Evolutionary conservation across 2,113 vertebrate species (phyloP).

Genomic region (Callopanchax toddi): DNA sequence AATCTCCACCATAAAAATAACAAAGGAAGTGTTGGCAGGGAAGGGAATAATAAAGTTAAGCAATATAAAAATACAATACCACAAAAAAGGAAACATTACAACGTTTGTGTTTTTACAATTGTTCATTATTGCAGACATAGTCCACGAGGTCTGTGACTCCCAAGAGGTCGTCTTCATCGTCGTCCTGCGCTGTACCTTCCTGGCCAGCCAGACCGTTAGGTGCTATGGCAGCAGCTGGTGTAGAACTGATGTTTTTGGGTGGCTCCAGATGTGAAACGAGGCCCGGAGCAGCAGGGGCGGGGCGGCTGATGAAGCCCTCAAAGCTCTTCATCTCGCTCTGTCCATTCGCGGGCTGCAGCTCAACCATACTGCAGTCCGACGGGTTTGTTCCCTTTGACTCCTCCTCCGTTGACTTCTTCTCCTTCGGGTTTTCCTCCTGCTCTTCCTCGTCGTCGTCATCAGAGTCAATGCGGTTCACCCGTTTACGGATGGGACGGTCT

Average conservation of each 20-base stretch:
- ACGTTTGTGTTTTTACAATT: slow-evolving; percentile 85
- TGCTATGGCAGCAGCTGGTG: slow-evolving; percentile 65
- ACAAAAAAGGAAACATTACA: slow-evolving; percentile 60
- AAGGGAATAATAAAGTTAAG: slow-evolving; percentile 68
- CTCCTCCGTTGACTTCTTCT: slow-evolving; percentile 79
- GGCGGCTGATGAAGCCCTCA: slow-evolving; percentile 64
- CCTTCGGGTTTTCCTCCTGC: slow-evolving; percentile 70
- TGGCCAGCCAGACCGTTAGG: slow-evolving; percentile 85
- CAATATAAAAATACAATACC: slow-evolving; percentile 79
- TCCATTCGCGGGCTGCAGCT: slow-evolving; percentile 89
- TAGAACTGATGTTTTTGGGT: slow-evolving; percentile 84
- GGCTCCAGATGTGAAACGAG: slow-evolving; percentile 52
- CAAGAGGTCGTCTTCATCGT: slow-evolving; percentile 97
- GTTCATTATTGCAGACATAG: slow-evolving; percentile 99
- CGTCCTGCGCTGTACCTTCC: slow-evolving; percentile 86
- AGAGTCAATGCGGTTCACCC: slow-evolving; percentile 92
- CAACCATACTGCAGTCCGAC: slow-evolving; percentile 85
- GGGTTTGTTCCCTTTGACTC: slow-evolving; percentile 87
- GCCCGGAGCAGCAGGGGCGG: slow-evolving; percentile 17
- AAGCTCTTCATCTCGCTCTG: slow-evolving; percentile 88
- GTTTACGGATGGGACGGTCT: slow-evolving; percentile 88
- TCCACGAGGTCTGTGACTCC: slow-evolving; percentile 99
- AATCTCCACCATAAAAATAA: slow-evolving; percentile 47
- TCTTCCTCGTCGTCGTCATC: slow-evolving; percentile 74
- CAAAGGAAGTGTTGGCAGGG: slow-evolving; percentile 26